Evolutionary conservation across 1,140 invertebrate species (phyloP).

Genomic region (Melitaea cinxia): DNA sequence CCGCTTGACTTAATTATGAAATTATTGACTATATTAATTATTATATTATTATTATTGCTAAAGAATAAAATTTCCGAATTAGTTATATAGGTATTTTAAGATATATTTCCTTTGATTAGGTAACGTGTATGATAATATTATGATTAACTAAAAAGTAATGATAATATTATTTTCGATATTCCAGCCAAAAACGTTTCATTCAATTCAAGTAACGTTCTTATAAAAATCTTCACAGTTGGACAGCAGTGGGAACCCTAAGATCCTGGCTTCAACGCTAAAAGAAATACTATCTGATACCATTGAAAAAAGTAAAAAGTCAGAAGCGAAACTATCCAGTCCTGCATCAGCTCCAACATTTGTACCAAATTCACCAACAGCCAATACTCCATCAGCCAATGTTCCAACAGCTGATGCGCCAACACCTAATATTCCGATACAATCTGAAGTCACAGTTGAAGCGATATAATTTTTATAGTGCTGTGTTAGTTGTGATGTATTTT

Average conservation of each 20-base stretch:
- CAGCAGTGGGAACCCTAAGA: conserved; percentile 62
- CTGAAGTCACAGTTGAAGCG: conserved; percentile 26
- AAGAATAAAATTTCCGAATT: too few relatives aligned
- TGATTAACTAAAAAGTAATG: too few relatives aligned
- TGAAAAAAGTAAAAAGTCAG: conserved; percentile 44
- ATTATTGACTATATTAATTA: too few relatives aligned
- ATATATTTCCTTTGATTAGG: too few relatives aligned
- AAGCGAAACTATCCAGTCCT: conserved; percentile 34
- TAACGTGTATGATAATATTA: too few relatives aligned
- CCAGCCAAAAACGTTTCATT: conserved; percentile 12
- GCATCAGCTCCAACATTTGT: conserved; percentile 51
- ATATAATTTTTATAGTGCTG: conserved; percentile 42
- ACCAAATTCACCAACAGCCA: conserved; percentile 13
- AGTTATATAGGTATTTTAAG: too few relatives aligned
- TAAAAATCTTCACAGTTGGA: conserved; percentile 51
- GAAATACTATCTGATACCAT: conserved; percentile 71
- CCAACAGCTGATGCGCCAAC: background rate
- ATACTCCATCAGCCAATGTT: conserved; percentile 3
- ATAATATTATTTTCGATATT: too few relatives aligned
- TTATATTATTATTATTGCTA: too few relatives aligned
- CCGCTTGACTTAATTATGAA: too few relatives aligned
- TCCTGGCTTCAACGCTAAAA: conserved; percentile 60
- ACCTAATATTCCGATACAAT: background rate
- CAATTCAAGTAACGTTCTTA: conserved; percentile 14
- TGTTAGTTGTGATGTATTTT: conserved; percentile 45